These are phyloP conservation scores for Ophonus ardosiacus DNA, from an alignment of 2,888 invertebrate genomes.

Conservation along the genomic window DNA sequence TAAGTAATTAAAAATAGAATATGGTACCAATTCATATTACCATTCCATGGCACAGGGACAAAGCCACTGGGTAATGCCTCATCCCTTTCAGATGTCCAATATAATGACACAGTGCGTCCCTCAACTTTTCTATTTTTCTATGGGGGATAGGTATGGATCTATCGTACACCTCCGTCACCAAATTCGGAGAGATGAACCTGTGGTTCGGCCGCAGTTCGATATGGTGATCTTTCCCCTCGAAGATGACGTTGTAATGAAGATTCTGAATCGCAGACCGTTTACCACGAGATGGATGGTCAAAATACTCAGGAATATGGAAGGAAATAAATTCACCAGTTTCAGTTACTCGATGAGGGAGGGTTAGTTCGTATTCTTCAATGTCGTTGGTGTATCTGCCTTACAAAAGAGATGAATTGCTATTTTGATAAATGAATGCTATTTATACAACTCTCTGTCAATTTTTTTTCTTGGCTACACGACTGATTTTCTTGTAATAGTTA, in stretches of 20 bases:
- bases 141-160: constrained; percentile 69
- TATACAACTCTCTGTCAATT: too few relatives aligned
- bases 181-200: constrained; percentile 76
- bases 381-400: constrained; percentile 76
- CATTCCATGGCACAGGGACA: constrained; percentile 77
- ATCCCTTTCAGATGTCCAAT: constrained; percentile 76
- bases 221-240: constrained; percentile 73
- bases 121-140: constrained; percentile 68
- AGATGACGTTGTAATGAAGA: constrained; percentile 72
- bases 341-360: constrained; percentile 76
- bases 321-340: constrained; percentile 75
- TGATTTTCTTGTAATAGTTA: too few relatives aligned
- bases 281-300: constrained; percentile 71
- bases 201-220: constrained; percentile 77
- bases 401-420: constrained; percentile 63
- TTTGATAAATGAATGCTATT: neutral
- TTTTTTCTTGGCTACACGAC: too few relatives aligned
- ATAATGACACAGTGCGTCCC: constrained; percentile 76
- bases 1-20: neutral
- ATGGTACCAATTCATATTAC: constrained; percentile 68
- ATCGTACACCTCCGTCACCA: constrained; percentile 71
- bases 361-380: constrained; percentile 75
- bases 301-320: constrained; percentile 76
- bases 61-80: constrained; percentile 75
- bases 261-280: constrained; percentile 65